Base-by-base conservation (phyloP, 1,140 invertebrate species). In the fruit fly (Drosophila melanogaster) region DNA sequence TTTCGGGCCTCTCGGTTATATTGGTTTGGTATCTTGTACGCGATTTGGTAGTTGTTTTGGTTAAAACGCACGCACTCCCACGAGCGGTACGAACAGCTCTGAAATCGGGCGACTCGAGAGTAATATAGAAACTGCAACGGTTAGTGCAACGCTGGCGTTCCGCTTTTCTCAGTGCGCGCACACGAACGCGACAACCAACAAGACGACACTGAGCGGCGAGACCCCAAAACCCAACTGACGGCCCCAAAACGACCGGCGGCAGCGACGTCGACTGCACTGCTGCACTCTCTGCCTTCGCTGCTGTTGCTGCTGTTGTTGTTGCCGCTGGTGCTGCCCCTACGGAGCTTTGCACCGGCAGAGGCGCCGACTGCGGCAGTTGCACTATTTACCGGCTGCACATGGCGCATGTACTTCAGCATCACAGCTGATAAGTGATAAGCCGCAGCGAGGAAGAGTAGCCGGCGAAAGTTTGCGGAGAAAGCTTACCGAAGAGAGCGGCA, bases 401-500 rank as follows among this genome's bases (percentile, higher is more conserved):
- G 75, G 74, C 74, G 74, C 74, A 77, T 76, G 72, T 66, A 65
- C 70, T 75, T 64, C 69, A 69, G 77, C 65, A 77, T 77, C 81
- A 87, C 81, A 87, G 83, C 83, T 87, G 83, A 87, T 87, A 87
- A 87, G 61, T 87, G 83, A 87, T 87, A 87, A 87, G 84, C 76
- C 40, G 35, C 38, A 37, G 61, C 61, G 51, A 14, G 22, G 12
- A 35, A 56, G 37, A 37, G 26, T 4, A 38, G 14, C 15, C 3
- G 3, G 30, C 19, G 15, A 50, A 49, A 10, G 30, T 15, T 7
- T 6, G 10, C n/a, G 4, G 53, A 37, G 33, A 51, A 15, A 53
- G 19, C 19, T 35, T n/a, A 1, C 10, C 14, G 6, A 8, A 26
- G 17, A 58, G 37, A 64, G 19, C 22, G 24, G 4, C 43, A 11